A percentile compares a stretch with the other conserved stretches of the same genome.
phyloP scores from a whole-genome alignment of 2,888 invertebrate species.

The Pachycephus smyrnensis region DNA sequence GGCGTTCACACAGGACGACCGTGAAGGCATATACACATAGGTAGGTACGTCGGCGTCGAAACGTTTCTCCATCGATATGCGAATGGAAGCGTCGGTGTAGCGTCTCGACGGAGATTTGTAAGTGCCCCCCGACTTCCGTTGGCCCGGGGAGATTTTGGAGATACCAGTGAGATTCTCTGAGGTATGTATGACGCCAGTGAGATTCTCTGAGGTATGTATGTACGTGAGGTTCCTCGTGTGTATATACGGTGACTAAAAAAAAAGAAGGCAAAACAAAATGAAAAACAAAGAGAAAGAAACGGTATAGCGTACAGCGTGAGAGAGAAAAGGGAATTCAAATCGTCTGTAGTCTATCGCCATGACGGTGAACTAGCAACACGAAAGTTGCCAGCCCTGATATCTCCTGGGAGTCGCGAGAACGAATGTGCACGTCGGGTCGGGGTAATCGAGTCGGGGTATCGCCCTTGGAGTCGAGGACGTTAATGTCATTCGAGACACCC shows the following conservation, averaged over 20 bases:
- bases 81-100: not conserved
- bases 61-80: not conserved
- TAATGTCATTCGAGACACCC: slow-evolving; percentile 28
- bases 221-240: not conserved
- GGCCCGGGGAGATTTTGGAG: not conserved
- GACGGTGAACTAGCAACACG: not conserved
- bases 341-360: not conserved
- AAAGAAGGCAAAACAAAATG: not conserved
- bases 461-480: slow-evolving; percentile 18
- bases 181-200: not conserved
- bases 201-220: not conserved
- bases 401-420: slow-evolving; percentile 18
- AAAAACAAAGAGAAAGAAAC: not conserved
- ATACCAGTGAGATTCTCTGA: not conserved
- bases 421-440: slow-evolving; percentile 22
- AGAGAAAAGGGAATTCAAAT: not conserved
- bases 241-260: not conserved
- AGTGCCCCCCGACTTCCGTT: not conserved
- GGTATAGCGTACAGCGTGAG: no score
- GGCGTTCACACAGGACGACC: slow-evolving; percentile 2
- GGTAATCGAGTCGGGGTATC: slow-evolving; percentile 32
- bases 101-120: not conserved
- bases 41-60: not conserved
- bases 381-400: not conserved
- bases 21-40: not conserved